These are phyloP conservation scores for Echiichthys vipera DNA, from an alignment of 2,797 vertebrate genomes.

Conservation along the genomic window DNA sequence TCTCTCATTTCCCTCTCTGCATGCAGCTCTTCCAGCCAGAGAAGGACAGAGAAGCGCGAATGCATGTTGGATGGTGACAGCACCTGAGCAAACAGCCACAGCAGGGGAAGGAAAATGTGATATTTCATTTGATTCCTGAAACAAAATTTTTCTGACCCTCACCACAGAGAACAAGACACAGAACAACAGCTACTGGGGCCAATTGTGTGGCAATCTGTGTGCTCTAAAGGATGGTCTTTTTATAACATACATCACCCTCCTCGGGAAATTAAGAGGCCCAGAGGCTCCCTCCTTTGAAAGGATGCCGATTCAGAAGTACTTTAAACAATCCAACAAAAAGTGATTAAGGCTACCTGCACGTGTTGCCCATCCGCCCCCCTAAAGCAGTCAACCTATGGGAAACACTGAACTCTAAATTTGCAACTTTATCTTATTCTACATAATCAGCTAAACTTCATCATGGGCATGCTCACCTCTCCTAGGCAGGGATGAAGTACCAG, in stretches of 20 bases:
- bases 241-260: not conserved
- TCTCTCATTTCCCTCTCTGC: constrained; percentile 87
- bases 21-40: constrained; percentile 95
- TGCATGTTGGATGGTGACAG: constrained; percentile 85
- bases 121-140: not conserved
- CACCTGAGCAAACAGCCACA: constrained; percentile 72
- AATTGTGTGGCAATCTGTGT: too few species aligned
- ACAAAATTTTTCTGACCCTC: not conserved
- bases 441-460: not conserved
- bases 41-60: constrained; percentile 87
- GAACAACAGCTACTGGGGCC: not conserved
- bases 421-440: not conserved
- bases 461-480: constrained; percentile 85
- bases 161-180: not conserved
- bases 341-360: too few species aligned
- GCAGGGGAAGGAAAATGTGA: not conserved
- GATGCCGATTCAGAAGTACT: not conserved
- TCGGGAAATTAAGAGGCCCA: not conserved
- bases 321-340: too few species aligned
- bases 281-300: not conserved
- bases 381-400: too few species aligned
- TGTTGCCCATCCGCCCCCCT: too few species aligned
- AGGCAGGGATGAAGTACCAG: constrained; percentile 88
- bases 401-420: not conserved
- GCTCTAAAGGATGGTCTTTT: not conserved